Conservation (phyloP, 2,888 invertebrate genomes). For the Parnassius apollo region DNA sequence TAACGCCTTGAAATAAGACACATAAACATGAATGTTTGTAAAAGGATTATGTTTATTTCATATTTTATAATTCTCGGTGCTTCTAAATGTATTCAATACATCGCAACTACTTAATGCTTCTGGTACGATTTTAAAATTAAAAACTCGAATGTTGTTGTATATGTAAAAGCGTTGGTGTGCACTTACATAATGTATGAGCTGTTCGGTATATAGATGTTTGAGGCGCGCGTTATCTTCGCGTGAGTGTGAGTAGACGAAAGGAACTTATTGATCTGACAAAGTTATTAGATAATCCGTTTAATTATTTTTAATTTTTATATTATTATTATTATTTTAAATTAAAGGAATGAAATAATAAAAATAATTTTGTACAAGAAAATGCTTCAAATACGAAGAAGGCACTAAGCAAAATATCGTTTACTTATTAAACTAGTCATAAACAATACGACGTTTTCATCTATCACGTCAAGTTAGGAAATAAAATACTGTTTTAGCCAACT, state of each 20-base stretch:
- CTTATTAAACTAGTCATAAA: too few species aligned
- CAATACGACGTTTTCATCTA: too few species aligned
- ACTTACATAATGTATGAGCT: slow-evolving; percentile 48
- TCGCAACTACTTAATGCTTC: slow-evolving; percentile 13
- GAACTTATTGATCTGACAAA: slow-evolving; percentile 34
- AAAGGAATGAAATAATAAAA: too few species aligned
- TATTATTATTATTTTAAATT: too few species aligned
- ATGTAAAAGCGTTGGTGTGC: slow-evolving; percentile 31
- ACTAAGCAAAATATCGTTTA: too few species aligned
- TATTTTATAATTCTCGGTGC: not conserved
- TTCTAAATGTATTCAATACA: slow-evolving; percentile 9
- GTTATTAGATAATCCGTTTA: not conserved
- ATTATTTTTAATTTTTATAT: not conserved
- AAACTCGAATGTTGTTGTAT: slow-evolving; percentile 44
- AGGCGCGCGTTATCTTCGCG: slow-evolving; percentile 33
- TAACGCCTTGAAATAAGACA: too few species aligned
- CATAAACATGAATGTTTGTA: too few species aligned
- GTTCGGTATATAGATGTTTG: slow-evolving; percentile 29
- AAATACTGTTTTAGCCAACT: too few species aligned
- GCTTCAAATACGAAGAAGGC: too few species aligned
- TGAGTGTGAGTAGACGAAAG: slow-evolving; percentile 27
- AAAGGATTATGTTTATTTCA: too few species aligned
- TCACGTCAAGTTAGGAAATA: too few species aligned
- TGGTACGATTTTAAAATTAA: slow-evolving; percentile 70
- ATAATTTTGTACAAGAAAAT: too few species aligned